Base-by-base conservation (phyloP, 1,140 invertebrate species). In the Aphidius ervi region DNA sequence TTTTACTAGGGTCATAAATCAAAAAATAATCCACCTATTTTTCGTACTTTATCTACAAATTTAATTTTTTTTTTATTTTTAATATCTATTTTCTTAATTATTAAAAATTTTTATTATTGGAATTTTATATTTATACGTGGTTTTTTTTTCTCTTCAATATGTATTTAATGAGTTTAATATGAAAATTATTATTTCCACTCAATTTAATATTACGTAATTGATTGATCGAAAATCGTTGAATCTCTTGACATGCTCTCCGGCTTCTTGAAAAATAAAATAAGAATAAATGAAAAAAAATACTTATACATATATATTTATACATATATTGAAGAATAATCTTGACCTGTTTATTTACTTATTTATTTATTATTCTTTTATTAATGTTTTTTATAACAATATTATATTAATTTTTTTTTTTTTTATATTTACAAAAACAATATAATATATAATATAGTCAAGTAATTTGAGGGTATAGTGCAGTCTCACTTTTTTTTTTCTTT, bases 1-100 rank as follows among this genome's bases (percentile, higher is more conserved):
- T 67, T 64, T 68, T 73, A 72, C 70, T 74, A 74, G 67, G 70
- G 68, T 68, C 70, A 72, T 66, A 70, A 70, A 64, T 66, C 69
- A 69, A 74, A 73, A 76, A 72, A 73, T 76, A 74, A 74, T 9
- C 52, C 7, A 52, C 9, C 10, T 6, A 42, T 31, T 31, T 31
- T 31, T 31, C 23, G 2, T 31, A 1, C 4, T 2, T 31, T 31
- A 3, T 31, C 23, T 4, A 31, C 23, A 31, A 31, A 31, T 31
- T 31, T 31, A 31, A 31, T 31, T 31, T 3, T 31, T 3, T 23
- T 31, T 31, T 31, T 31, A 16, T 16, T 16, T 16, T 16, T 16
- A 16, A 16, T 16, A 1, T 16, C 16, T 16, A 16, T 16, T 16
- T 16, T 16, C 0, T 16, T 16, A 16, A 16, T 16, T 16, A 16